Evolutionary conservation across 2,113 vertebrate genomes (phyloP).

Genomic region (Pomatostomus ruficeps): DNA sequence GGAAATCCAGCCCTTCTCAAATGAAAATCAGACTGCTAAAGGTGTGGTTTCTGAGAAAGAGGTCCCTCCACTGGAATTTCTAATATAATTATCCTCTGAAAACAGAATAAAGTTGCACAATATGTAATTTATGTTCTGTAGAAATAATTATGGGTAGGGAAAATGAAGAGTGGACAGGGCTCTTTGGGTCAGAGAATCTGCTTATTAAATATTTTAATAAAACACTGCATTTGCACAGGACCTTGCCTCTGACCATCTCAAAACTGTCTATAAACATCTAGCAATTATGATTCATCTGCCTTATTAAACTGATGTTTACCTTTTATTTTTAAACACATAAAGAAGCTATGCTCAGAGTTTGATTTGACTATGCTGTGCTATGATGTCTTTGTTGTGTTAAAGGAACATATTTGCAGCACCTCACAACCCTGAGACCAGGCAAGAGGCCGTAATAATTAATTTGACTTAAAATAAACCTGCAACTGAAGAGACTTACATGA

Average conservation of each 20-base stretch:
- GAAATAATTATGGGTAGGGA: slow-evolving; percentile 24
- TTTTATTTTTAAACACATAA: neutral
- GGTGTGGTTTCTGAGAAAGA: slow-evolving; percentile 15
- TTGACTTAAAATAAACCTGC: neutral
- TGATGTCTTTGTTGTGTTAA: neutral
- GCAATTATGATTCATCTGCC: neutral
- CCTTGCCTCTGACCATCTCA: neutral
- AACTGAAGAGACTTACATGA: neutral
- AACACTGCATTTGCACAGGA: neutral
- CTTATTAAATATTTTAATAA: slow-evolving; percentile 42
- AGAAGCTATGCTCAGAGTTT: neutral
- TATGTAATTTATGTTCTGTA: slow-evolving; percentile 25
- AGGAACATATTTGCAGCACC: neutral
- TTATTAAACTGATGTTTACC: neutral
- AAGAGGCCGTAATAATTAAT: neutral
- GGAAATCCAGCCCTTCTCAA: neutral
- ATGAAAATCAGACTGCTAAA: neutral
- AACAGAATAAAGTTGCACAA: slow-evolving; percentile 27
- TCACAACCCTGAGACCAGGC: neutral
- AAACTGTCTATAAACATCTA: neutral
- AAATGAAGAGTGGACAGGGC: slow-evolving; percentile 10
- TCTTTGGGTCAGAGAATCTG: slow-evolving; percentile 8
- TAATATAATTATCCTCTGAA: slow-evolving; percentile 26
- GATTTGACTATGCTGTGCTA: neutral
- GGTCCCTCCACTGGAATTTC: slow-evolving; percentile 14